Conservation (phyloP, 2,113 vertebrate species). For the Trinectes maculatus region DNA sequence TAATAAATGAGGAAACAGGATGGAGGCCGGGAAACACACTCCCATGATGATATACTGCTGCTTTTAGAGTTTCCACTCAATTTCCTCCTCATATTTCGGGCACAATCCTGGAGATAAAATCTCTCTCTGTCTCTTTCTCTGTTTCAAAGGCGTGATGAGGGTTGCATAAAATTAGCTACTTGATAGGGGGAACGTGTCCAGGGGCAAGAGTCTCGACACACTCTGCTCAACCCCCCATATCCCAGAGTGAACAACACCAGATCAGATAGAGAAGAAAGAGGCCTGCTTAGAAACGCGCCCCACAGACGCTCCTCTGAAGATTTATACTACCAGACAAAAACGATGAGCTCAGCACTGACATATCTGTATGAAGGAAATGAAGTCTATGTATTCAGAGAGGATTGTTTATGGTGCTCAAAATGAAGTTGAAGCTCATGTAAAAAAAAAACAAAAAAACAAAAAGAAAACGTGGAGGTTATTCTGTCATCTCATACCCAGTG, state of each 20-base stretch:
- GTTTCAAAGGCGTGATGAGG: slow-evolving; percentile 69
- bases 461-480: no score
- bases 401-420: slow-evolving; percentile 35
- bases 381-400: slow-evolving; percentile 8
- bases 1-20: slow-evolving; percentile 48
- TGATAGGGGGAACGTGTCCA: slow-evolving; percentile 72
- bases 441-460: slow-evolving; percentile 39
- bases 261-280: slow-evolving; percentile 63
- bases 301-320: slow-evolving; percentile 68
- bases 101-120: slow-evolving; percentile 69
- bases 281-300: slow-evolving; percentile 70
- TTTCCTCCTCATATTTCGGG: slow-evolving; percentile 67
- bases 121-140: slow-evolving; percentile 58
- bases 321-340: slow-evolving; percentile 49
- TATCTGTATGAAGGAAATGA: slow-evolving; percentile 32
- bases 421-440: slow-evolving; percentile 36
- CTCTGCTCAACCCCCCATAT: slow-evolving; percentile 57
- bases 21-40: slow-evolving; percentile 48
- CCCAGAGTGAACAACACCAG: slow-evolving; percentile 62
- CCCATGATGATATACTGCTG: slow-evolving; percentile 52
- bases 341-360: slow-evolving; percentile 47
- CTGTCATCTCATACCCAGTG: slow-evolving; percentile 48
- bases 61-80: slow-evolving; percentile 74
- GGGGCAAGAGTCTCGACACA: slow-evolving; percentile 72
- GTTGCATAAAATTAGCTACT: slow-evolving; percentile 75